Evolutionary conservation across 2,888 invertebrate species (phyloP), one percentile per base, ranked within the genome.

Genomic region (Cacoxenus indagator): DNA sequence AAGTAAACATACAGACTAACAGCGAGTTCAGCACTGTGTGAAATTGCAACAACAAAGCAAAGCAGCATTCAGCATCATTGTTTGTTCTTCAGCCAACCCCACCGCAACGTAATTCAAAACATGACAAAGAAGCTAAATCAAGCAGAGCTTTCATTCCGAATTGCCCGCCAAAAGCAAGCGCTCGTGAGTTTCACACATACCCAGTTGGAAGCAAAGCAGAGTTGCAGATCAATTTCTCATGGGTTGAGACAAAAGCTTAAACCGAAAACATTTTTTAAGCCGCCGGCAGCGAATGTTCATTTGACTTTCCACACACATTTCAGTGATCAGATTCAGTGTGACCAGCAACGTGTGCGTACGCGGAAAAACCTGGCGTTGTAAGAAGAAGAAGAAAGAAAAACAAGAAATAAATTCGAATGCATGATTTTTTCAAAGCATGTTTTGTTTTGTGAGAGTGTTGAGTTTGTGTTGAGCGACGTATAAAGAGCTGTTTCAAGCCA

Each of bases 31-130:
- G 27, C 27, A 26, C 26, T 62, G 19, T 45, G 61, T 62, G 61
- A 62, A 62, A 62, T 14, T 9, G 9, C 55, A 55, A 55, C 55
- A 55, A 61, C 37, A 61, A 61, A 11, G 17, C 6, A 9, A 48
- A n/a, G 17, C 6, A 17, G 48, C 19, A 17, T n/a, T n/a, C n/a
- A 48, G 48, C 17, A 48, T 48, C 48, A n/a, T 48, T 37, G 9
- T 8, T 37, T 14, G 8, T 14, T 11, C 37, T 37, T 37, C 37
- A 37, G 8, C 37, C 14, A 37, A 37, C 2, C n/a, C n/a, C n/a
- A n/a, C n/a, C n/a, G n/a, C n/a, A n/a, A n/a, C n/a, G n/a, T n/a
- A n/a, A n/a, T n/a, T n/a, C n/a, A n/a, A n/a, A n/a, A 37, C 11
- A 37, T 37, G 37, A 2, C n/a, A 48, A 48, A 19, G 17, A 48